Evolutionary conservation across 2,888 invertebrate species (phyloP).

Genomic region (Eilema sororculum): DNA sequence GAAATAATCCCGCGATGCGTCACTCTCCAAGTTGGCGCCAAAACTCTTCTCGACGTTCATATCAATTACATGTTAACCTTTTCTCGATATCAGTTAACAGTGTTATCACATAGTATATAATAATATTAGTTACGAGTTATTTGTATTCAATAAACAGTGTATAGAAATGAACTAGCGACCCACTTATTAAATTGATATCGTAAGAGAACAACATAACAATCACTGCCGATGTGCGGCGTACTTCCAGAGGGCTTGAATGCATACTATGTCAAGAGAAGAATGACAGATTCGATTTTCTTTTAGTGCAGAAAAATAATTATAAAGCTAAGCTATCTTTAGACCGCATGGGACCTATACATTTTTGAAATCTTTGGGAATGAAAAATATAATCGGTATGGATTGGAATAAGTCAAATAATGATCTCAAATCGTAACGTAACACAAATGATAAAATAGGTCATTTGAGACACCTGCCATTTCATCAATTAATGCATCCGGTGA

Average conservation of each 20-base stretch:
- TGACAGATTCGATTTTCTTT: neutral
- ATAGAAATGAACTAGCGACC: slow-evolving; percentile 17
- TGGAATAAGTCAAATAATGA: neutral
- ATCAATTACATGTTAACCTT: neutral
- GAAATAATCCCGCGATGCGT: no score
- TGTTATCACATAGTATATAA: neutral
- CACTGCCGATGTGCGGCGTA: neutral
- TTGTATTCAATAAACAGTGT: neutral
- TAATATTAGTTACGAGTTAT: neutral
- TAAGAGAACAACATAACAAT: slow-evolving; percentile 31
- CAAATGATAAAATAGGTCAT: neutral
- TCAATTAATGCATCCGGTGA: slow-evolving; percentile 33
- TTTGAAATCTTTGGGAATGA: neutral
- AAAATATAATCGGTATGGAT: neutral
- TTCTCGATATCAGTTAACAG: no score
- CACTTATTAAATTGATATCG: slow-evolving; percentile 32
- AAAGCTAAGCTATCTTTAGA: no score
- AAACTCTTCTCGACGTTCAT: neutral
- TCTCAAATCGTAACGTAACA: slow-evolving; percentile 7
- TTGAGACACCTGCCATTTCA: slow-evolving; percentile 23
- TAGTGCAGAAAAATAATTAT: neutral
- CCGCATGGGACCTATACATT: no score
- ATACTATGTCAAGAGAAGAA: neutral
- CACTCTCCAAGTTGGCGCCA: no score
- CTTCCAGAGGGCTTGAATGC: neutral